phyloP scores from a whole-genome alignment of 1,140 invertebrate genomes.

The Dendroctonus valens region DNA sequence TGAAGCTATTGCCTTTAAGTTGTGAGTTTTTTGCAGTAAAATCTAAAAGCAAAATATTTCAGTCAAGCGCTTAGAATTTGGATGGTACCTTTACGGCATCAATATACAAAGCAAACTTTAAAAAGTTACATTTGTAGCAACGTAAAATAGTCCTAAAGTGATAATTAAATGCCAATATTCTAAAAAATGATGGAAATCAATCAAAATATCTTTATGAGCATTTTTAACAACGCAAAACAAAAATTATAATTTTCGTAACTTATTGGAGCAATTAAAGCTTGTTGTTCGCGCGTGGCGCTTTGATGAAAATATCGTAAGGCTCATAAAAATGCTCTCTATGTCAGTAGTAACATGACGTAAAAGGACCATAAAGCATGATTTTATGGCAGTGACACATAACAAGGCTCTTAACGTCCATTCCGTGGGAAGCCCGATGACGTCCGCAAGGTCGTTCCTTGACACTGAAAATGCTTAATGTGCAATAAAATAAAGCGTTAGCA shows the following conservation, averaged over 20 bases:
- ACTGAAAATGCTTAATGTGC: slow-evolving; percentile 43
- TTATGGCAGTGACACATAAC: slow-evolving; percentile 39
- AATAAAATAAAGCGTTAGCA: slow-evolving; percentile 38
- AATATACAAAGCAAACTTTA: no score
- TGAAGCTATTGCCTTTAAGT: slow-evolving; percentile 21
- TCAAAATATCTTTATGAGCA: no score
- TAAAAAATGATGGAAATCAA: no score
- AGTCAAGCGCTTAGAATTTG: no score
- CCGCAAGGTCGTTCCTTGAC: slow-evolving; percentile 43
- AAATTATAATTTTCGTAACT: no score
- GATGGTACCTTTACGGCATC: no score
- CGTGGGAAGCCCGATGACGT: slow-evolving; percentile 32
- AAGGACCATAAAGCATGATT: slow-evolving; percentile 44
- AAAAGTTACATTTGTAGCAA: no score
- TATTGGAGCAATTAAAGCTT: no score
- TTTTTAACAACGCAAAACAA: no score
- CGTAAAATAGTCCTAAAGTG: no score
- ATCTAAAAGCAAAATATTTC: not conserved
- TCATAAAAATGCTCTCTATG: slow-evolving; percentile 23
- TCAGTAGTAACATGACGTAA: slow-evolving; percentile 40
- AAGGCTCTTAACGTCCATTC: slow-evolving; percentile 40
- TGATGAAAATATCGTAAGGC: not conserved
- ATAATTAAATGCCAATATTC: no score
- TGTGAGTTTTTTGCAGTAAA: slow-evolving; percentile 18
- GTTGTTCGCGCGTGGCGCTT: no score